phyloP scores from a whole-genome alignment of 2,888 invertebrate species.

The Melitaea athalia region DNA sequence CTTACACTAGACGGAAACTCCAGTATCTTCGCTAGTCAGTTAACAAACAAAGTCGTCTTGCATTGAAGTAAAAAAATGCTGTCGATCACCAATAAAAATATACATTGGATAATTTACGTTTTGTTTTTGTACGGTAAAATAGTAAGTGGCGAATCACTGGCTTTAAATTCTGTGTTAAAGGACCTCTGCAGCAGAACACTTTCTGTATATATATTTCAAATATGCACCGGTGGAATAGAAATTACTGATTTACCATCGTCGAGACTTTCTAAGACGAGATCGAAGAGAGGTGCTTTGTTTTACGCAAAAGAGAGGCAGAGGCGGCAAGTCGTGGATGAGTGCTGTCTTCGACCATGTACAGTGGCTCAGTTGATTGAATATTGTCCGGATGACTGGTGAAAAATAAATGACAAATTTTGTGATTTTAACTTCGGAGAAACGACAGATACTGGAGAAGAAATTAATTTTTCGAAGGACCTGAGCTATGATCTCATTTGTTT shows the following conservation, averaged over 20 bases:
- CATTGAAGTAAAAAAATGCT: constrained; percentile 51
- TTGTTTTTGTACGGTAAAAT: constrained; percentile 52
- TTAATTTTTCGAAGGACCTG: constrained; percentile 28
- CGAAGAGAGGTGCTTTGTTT: constrained; percentile 57
- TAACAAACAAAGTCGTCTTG: constrained; percentile 48
- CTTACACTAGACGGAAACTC: constrained; percentile 68
- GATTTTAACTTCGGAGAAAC: not conserved
- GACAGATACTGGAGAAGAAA: not conserved
- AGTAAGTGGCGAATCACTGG: constrained; percentile 52
- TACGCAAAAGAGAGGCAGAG: constrained; percentile 53
- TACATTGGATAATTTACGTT: constrained; percentile 52
- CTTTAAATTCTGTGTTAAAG: constrained; percentile 52
- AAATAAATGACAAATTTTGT: not conserved
- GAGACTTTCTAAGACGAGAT: constrained; percentile 51
- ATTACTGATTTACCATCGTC: constrained; percentile 52
- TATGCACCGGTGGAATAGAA: constrained; percentile 56
- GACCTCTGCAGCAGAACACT: constrained; percentile 61
- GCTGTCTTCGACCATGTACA: constrained; percentile 63
- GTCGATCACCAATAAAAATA: constrained; percentile 46
- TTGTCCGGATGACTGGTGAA: constrained; percentile 71
- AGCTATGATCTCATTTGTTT: constrained; percentile 41
- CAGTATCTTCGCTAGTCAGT: constrained; percentile 56
- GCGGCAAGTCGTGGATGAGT: constrained; percentile 62
- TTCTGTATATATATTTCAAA: constrained; percentile 53
- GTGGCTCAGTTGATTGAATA: constrained; percentile 65